Base-by-base conservation (phyloP, 2,797 vertebrate genomes). In the Tenualosa thibaudeaui region DNA sequence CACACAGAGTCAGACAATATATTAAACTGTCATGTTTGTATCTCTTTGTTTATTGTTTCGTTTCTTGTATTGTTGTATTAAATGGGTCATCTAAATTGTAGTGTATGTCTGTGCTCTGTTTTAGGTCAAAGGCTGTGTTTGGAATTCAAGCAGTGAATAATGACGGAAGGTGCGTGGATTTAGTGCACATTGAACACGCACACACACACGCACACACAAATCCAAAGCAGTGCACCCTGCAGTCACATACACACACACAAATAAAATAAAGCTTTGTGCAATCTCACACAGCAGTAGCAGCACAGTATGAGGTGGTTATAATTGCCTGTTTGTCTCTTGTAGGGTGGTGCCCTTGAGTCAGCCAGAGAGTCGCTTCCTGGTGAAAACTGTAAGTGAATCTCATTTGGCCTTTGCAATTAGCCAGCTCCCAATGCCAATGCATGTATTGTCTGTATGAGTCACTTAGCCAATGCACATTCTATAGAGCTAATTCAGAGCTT, bases 141-240 rank as follows among this genome's bases (percentile, higher is more conserved):
- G 95, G 88, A 82, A 98, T 99, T 88, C 96, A 98, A 90, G 97
- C 98, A 88, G 97, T 98, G 91, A 97, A 97, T 91, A 97, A 96
- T 78, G 95, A 95, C 7, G 98, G 98, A 90, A 96, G 96, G 98
- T 99, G 88, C 82, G 96, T 90, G 84, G 50, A 81, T 78, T 40
- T 50, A 51, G 24, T n/a, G 81, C 26, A 71, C 6, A 46, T 37
- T 19, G 22, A 22, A n/a, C 19, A 60, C 19, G n/a, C 58, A n/a
- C 19, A 60, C n/a, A 62, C 60, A 6, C 60, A 62, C 60, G 24
- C 60, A 62, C 22, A 62, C 60, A 62, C 19, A 60, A 19, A 62
- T 5, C n/a, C 8, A 65, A 19, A 65, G 17, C 19, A 19, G 10
- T 1, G 9, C 24, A 68, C 65, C 12, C 24, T 53, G 51, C 54